Base-by-base conservation (phyloP, 2,888 invertebrate species). In the Lamproptera curius region DNA sequence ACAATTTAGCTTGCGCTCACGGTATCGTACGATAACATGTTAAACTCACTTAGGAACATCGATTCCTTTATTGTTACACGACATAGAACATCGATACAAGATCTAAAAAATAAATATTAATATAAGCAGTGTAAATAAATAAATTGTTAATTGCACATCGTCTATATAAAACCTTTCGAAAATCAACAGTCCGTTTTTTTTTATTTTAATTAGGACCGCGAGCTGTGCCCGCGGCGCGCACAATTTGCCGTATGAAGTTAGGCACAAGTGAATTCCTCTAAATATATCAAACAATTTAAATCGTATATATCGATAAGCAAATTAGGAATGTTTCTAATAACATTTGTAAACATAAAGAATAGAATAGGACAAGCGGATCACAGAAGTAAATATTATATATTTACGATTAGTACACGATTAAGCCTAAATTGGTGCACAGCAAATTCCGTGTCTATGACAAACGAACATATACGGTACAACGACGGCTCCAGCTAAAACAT, bases 41-140 rank as follows among this genome's bases (percentile, higher is more conserved):
- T 74, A 69, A 73, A 73, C 66, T 71, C 63, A 70, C 70, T 67
- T 83, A 86, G 84, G 85, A 86, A 85, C 85, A 79, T 81, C 63
- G 74, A 82, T 74, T 82, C 81, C 82, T 68, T 69, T 63, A 68
- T 72, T 71, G 62, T 63, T 61, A 65, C 60, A 67, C 64, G 65
- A 75, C 65, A 74, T 75, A 72, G 62, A 73, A 70, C 67, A 67
- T 67, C 65, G 68, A 80, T 82, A 81, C 75, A 76, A 66, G 73
- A 73, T 76, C 80, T 83, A 81, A 79, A n/a, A 76, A 84, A 84
- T 81, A 84, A 84, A 85, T 84, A 83, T 76, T 78, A 73, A 77
- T 74, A 76, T 77, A 84, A 82, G 83, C 82, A 62, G 74, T 80
- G 78, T 73, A 76, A 83, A 81, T 83, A 84, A 85, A 83, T 83